Base-by-base conservation (phyloP, 1,140 invertebrate species). In the Akabosia matsudoensis region DNA sequence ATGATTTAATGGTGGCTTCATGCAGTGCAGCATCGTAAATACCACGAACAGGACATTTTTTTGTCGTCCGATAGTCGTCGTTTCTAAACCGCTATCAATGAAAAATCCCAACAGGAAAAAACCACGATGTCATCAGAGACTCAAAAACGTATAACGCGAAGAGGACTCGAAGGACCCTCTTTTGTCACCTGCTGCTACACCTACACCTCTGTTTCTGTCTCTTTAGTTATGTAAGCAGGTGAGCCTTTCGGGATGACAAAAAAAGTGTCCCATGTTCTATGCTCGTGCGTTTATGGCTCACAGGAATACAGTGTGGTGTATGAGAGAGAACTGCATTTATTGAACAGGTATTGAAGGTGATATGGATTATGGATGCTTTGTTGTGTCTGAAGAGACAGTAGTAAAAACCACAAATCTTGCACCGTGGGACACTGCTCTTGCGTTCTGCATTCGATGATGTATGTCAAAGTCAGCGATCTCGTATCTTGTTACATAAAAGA, bases 1-100 rank as follows among this genome's bases (percentile, higher is more conserved):
- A 67, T 67, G 61, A 31, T 67, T 67, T 67, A 67, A 67, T 67
- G 61, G 61, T 28, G 61, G 31, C 24, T 67, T 67, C 61, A 67
- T 31, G 61, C 61, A 67, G 61, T 67, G 61, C 22, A 3, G 30
- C 28, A 67, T 67, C 61, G 61, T 67, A 67, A 67, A 67, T 67
- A 67, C 61, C 30, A 31, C 28, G 61, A 45, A 45, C 7, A 45
- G 37, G 54, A 45, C 37, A 18, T 18, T 45, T 45, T 13, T 56
- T 56, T 56, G 14, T 56, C 54, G 14, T 56, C 54, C 3, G 54
- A 56, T 3, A 56, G n/a, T n/a, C 7, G 37, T 7, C 37, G 7
- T 45, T 45, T 10, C 7, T 45, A 45, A 45, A 45, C 18, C 7
- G 37, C 18, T 45, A 45, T 45, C 37, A 18, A 7, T 45, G 37